Percentiles rank a stretch among this genome's conserved stretches.
These are phyloP conservation scores for Scylla paramamosain DNA, from an alignment of 1,140 invertebrate species.

Conservation along the genomic window DNA sequence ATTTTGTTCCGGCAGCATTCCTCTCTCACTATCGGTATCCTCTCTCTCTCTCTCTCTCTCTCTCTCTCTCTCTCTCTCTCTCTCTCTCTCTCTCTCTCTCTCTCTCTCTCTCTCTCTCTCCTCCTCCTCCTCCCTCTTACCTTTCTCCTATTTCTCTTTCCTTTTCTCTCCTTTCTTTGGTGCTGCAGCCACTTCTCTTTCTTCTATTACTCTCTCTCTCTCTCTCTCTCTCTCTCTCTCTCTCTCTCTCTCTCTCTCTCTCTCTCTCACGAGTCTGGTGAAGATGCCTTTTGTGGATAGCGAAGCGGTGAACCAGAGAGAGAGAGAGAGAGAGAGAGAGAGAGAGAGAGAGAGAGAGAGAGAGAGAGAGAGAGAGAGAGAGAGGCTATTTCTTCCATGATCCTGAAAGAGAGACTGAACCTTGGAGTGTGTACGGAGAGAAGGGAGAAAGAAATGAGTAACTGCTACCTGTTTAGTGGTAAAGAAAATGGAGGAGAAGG, in stretches of 20 bases:
- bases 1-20: neutral
- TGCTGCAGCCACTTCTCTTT: neutral
- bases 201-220: neutral
- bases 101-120: neutral
- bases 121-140: neutral
- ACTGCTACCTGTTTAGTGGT: neutral
- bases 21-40: neutral
- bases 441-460: neutral
- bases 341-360: neutral
- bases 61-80: neutral
- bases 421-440: neutral
- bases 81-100: neutral
- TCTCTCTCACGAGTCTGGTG: neutral
- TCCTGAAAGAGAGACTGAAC: neutral
- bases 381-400: neutral
- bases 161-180: neutral
- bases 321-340: neutral
- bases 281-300: neutral
- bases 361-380: neutral
- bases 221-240: neutral
- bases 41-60: neutral
- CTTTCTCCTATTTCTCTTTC: neutral
- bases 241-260: slow-evolving; percentile 20
- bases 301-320: neutral
- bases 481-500: neutral